Percentiles rank a stretch among this genome's conserved stretches.
Evolutionary conservation across 2,797 vertebrate genomes (phyloP).

Genomic region (Acropternis orthonyx): DNA sequence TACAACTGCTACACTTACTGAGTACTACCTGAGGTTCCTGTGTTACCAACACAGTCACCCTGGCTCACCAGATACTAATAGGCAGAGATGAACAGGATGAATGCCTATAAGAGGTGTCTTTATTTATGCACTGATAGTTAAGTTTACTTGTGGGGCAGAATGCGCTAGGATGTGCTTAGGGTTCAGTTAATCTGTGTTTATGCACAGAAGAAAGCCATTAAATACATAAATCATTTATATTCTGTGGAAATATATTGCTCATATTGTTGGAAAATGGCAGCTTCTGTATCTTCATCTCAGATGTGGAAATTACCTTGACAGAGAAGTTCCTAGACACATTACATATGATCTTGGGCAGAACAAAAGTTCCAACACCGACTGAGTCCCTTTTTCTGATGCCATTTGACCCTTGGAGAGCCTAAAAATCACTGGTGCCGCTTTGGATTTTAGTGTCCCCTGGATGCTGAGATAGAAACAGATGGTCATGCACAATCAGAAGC

Average conservation of each 20-base stretch:
- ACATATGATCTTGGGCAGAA: background rate
- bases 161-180: background rate
- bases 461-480: background rate
- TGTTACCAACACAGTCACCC: background rate
- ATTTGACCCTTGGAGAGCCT: background rate
- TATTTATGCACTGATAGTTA: background rate
- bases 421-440: background rate
- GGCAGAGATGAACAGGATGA: background rate
- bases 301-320: background rate
- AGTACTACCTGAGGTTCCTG: background rate
- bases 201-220: background rate
- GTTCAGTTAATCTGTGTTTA: background rate
- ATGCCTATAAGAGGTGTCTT: background rate
- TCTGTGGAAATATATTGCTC: background rate
- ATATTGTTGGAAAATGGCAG: background rate
- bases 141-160: background rate
- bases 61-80: background rate
- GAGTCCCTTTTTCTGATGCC: background rate
- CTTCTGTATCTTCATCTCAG: background rate
- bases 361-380: background rate
- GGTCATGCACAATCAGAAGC: accelerated
- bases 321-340: background rate
- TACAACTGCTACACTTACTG: accelerated
- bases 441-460: background rate
- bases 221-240: background rate